A percentile compares a stretch with the other conserved stretches of the same genome.
Conservation (phyloP, 2,888 invertebrate species). For the Vesta saturnalis region DNA sequence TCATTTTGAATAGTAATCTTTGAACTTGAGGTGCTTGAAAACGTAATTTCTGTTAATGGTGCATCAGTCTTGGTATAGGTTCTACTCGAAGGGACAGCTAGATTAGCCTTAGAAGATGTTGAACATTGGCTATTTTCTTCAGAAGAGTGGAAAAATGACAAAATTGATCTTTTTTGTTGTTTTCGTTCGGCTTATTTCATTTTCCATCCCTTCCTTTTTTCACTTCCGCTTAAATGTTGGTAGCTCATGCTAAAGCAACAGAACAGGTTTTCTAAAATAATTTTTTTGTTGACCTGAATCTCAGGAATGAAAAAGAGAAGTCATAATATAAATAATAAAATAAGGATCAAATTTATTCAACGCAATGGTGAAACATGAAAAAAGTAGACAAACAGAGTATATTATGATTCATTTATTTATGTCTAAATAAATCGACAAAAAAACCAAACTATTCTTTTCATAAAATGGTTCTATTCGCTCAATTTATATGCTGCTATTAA, state of each 20-base stretch:
- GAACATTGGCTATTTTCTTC: neutral
- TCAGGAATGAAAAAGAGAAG: neutral
- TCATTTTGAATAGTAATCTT: neutral
- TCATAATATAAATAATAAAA: too few species aligned
- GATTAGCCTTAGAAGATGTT: neutral
- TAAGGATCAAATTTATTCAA: too few species aligned
- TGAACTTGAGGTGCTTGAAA: neutral
- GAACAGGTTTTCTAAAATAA: neutral
- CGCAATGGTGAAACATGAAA: too few species aligned
- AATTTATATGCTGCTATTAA: too few species aligned
- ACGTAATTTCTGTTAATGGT: neutral
- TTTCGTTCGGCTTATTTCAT: neutral
- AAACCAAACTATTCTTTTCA: too few species aligned
- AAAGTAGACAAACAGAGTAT: too few species aligned
- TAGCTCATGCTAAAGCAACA: neutral
- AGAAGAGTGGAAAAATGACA: neutral
- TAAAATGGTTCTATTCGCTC: too few species aligned
- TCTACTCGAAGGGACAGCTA: neutral
- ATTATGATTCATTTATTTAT: too few species aligned
- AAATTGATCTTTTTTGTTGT: neutral
- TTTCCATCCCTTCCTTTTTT: neutral
- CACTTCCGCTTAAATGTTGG: neutral
- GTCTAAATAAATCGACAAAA: too few species aligned
- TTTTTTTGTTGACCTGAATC: neutral
- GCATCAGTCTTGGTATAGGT: neutral